A percentile compares a stretch with the other conserved stretches of the same genome.
Conservation (phyloP, 2,888 invertebrate genomes). For the Drosophila algonquin region DNA sequence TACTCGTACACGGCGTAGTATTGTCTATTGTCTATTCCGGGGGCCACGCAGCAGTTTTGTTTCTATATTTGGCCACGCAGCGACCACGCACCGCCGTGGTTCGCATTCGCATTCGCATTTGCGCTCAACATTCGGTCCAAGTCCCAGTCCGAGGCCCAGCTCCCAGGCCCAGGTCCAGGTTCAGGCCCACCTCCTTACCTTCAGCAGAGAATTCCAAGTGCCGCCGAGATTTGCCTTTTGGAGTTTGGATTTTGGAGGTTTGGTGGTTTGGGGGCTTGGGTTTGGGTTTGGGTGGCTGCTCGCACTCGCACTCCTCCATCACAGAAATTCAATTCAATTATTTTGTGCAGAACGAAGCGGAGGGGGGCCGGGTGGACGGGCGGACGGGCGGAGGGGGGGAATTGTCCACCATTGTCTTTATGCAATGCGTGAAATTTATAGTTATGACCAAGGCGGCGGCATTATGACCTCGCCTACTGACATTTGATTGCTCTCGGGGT, state of each 20-base stretch:
- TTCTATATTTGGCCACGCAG: slow-evolving; percentile 68
- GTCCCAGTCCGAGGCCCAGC: slow-evolving; percentile 3
- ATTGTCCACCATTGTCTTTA: slow-evolving; percentile 71
- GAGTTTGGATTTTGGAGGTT: not conserved
- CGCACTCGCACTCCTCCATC: slow-evolving; percentile 38
- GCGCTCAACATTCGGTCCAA: slow-evolving; percentile 10
- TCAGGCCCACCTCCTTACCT: slow-evolving; percentile 26
- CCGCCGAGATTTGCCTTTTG: slow-evolving; percentile 70
- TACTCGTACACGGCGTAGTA: slow-evolving; percentile 29
- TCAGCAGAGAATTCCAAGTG: slow-evolving; percentile 41
- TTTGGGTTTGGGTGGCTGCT: slow-evolving; percentile 3
- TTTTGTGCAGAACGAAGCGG: slow-evolving; percentile 26
- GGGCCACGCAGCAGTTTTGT: slow-evolving; percentile 50
- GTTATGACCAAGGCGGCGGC: slow-evolving; percentile 62
- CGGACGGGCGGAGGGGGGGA: slow-evolving; percentile 40
- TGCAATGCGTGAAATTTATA: slow-evolving; percentile 73
- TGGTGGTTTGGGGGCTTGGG: slow-evolving; percentile 4
- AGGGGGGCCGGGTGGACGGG: slow-evolving; percentile 8
- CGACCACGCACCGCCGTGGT: slow-evolving; percentile 61
- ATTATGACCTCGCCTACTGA: slow-evolving; percentile 69
- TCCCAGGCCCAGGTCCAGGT: slow-evolving; percentile 10
- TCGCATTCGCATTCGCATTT: slow-evolving; percentile 8
- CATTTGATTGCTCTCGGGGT: slow-evolving; percentile 61
- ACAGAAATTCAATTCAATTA: slow-evolving; percentile 70
- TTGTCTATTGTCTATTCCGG: slow-evolving; percentile 65